These are phyloP conservation scores for Drosophila yakuba DNA, from an alignment of 1,140 invertebrate genomes.

Conservation along the genomic window DNA sequence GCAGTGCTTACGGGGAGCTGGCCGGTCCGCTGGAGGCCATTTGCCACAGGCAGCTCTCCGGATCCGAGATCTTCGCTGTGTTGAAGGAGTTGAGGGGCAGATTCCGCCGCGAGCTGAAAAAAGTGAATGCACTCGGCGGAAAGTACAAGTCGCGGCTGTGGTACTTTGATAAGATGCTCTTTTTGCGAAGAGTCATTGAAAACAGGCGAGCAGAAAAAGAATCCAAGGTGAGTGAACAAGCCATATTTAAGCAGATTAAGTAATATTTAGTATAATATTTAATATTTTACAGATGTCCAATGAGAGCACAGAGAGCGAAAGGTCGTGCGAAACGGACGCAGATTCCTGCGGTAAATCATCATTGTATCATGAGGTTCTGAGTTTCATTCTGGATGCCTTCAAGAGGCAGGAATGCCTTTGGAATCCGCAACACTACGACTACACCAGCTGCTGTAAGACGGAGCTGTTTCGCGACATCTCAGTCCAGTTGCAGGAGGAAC, in stretches of 20 bases:
- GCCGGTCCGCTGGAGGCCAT: slow-evolving; percentile 57
- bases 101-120: slow-evolving; percentile 68
- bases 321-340: slow-evolving; percentile 66
- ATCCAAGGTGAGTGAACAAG: slow-evolving; percentile 51
- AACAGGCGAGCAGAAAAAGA: slow-evolving; percentile 67
- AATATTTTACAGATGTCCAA: slow-evolving; percentile 26
- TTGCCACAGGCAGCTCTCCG: slow-evolving; percentile 60
- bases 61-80: slow-evolving; percentile 67
- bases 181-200: slow-evolving; percentile 68
- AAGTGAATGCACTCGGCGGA: slow-evolving; percentile 48
- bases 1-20: slow-evolving; percentile 66
- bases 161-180: slow-evolving; percentile 75
- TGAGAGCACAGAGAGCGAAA: slow-evolving; percentile 67
- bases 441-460: slow-evolving; percentile 62
- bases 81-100: slow-evolving; percentile 67
- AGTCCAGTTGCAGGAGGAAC: slow-evolving; percentile 59
- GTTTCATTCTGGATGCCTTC: slow-evolving; percentile 66
- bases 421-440: slow-evolving; percentile 75
- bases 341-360: slow-evolving; percentile 63
- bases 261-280: too few species aligned
- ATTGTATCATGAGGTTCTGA: slow-evolving; percentile 67
- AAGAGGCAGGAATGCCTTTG: slow-evolving; percentile 67
- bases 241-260: neutral
- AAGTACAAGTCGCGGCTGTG: slow-evolving; percentile 71
- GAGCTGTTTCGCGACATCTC: slow-evolving; percentile 68